These are phyloP conservation scores for Eristalis pertinax DNA, from an alignment of 2,888 invertebrate genomes.

Conservation along the genomic window DNA sequence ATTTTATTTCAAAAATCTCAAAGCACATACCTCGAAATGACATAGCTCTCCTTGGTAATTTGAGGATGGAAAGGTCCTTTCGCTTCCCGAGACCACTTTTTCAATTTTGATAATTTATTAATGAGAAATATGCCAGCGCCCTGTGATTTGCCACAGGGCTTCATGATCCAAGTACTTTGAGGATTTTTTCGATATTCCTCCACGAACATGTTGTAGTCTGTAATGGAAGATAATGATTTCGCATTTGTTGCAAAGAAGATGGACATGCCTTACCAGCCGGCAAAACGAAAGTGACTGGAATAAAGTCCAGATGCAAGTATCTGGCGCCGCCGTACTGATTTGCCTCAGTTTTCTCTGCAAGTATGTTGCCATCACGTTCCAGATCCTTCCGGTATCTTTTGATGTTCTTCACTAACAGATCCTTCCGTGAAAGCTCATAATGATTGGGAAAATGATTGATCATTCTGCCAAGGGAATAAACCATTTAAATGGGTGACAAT, in stretches of 20 bases:
- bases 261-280: conserved; percentile 85
- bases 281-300: conserved; percentile 95
- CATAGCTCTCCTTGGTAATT: conserved; percentile 94
- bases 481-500: neutral
- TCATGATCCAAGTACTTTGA: conserved; percentile 98
- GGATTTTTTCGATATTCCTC: conserved; percentile 97
- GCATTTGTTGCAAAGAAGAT: too few relatives aligned
- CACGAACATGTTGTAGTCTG: conserved; percentile 97
- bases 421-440: conserved; percentile 96
- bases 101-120: conserved; percentile 96
- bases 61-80: conserved; percentile 93
- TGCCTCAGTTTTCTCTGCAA: conserved; percentile 88
- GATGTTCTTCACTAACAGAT: conserved; percentile 97
- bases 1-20: neutral
- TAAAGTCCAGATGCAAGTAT: conserved; percentile 93
- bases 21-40: conserved; percentile 86
- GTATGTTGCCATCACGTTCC: conserved; percentile 92
- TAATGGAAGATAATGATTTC: neutral
- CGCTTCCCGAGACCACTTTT: conserved; percentile 93
- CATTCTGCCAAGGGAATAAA: conserved; percentile 83
- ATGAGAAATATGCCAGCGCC: conserved; percentile 97
- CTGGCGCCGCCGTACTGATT: conserved; percentile 85
- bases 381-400: conserved; percentile 96
- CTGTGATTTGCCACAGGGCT: conserved; percentile 97
- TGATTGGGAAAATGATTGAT: conserved; percentile 99